Evolutionary conservation across 1,140 invertebrate species (phyloP).

Genomic region (Brevipalpus yothersi): DNA sequence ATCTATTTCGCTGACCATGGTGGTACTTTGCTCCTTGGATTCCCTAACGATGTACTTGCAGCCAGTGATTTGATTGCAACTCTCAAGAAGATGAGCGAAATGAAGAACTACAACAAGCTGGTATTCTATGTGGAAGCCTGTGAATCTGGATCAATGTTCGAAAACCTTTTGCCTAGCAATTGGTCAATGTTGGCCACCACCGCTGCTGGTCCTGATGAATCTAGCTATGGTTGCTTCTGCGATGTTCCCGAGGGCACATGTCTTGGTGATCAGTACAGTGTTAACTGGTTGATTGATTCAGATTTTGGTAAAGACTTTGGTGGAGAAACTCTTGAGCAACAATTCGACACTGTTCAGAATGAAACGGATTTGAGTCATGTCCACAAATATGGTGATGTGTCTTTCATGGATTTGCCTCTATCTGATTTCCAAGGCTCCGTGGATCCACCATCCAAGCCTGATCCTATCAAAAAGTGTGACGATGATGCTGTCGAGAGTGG

Average conservation of each 20-base stretch:
- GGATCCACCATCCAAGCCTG: neutral
- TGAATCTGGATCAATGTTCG: slow-evolving; percentile 40
- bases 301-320: slow-evolving; percentile 29
- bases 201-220: slow-evolving; percentile 32
- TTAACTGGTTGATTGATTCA: slow-evolving; percentile 40
- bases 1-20: slow-evolving; percentile 41
- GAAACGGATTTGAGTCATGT: slow-evolving; percentile 35
- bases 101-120: slow-evolving; percentile 24
- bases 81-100: slow-evolving; percentile 21
- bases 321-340: slow-evolving; percentile 27
- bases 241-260: slow-evolving; percentile 27
- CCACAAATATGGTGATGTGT: slow-evolving; percentile 29
- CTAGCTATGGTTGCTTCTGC: slow-evolving; percentile 32
- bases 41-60: slow-evolving; percentile 24
- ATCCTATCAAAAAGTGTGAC: neutral
- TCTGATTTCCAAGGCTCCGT: slow-evolving; percentile 21
- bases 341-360: slow-evolving; percentile 30
- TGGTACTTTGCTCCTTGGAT: slow-evolving; percentile 29
- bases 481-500: neutral
- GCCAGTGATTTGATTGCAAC: slow-evolving; percentile 20
- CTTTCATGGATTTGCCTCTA: slow-evolving; percentile 19
- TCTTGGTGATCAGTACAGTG: slow-evolving; percentile 34
- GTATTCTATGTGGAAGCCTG: slow-evolving; percentile 39
- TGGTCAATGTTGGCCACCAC: slow-evolving; percentile 37
- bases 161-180: slow-evolving; percentile 26